A percentile compares a stretch with the other conserved stretches of the same genome.
These are phyloP conservation scores for Lepas anatifera DNA, from an alignment of 2,888 invertebrate genomes.

Conservation along the genomic window DNA sequence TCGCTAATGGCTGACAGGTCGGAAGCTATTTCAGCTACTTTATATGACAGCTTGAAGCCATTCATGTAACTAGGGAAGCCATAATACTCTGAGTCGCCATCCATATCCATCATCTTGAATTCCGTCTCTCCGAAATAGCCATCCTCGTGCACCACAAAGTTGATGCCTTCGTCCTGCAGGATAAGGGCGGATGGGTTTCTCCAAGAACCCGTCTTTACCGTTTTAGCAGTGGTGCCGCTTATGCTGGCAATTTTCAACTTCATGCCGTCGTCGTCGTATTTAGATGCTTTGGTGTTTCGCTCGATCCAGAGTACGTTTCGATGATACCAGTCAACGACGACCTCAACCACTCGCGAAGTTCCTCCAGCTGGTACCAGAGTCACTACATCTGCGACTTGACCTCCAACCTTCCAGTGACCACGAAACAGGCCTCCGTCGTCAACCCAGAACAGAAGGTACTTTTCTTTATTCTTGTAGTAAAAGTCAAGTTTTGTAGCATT, in stretches of 20 bases:
- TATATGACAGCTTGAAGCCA: too few relatives aligned
- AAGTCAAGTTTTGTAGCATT: not conserved
- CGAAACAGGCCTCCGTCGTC: not conserved
- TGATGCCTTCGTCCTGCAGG: too few relatives aligned
- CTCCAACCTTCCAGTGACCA: not conserved
- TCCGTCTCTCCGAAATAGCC: too few relatives aligned
- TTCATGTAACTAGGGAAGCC: too few relatives aligned
- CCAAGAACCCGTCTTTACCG: not conserved
- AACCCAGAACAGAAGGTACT: not conserved
- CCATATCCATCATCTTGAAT: too few relatives aligned
- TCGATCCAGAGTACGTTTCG: not conserved
- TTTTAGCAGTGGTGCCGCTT: not conserved
- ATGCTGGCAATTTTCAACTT: not conserved
- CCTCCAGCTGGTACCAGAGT: not conserved
- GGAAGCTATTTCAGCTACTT: too few relatives aligned
- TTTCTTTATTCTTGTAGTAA: not conserved
- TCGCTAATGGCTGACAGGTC: too few relatives aligned
- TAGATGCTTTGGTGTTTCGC: not conserved
- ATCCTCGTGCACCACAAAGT: too few relatives aligned
- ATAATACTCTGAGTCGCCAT: too few relatives aligned
- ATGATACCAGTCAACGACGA: not conserved
- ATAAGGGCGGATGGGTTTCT: too few relatives aligned
- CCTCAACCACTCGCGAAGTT: not conserved
- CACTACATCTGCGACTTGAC: not conserved
- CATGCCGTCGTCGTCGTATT: not conserved